Evolutionary conservation across 2,888 invertebrate genomes (phyloP).

Genomic region (Linyphia triangularis): DNA sequence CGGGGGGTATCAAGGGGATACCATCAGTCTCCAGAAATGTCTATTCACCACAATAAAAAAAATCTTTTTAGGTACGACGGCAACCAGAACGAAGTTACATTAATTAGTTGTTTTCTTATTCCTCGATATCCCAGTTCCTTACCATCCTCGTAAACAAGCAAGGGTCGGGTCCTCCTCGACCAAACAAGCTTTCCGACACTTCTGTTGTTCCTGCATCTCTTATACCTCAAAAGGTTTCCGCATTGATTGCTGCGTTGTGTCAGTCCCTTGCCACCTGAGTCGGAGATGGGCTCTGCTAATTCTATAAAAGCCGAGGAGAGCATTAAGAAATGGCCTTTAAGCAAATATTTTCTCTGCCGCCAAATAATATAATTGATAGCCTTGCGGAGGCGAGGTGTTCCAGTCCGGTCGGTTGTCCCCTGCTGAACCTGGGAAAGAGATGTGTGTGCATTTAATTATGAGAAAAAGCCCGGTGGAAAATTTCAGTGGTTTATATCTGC

Average conservation of each 20-base stretch:
- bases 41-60: too few relatives aligned
- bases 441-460: slow-evolving; percentile 61
- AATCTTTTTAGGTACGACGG: too few relatives aligned
- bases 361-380: slow-evolving; percentile 70
- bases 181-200: slow-evolving; percentile 41
- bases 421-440: not conserved
- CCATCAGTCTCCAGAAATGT: too few relatives aligned
- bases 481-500: not conserved
- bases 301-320: slow-evolving; percentile 70
- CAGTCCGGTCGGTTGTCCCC: too few relatives aligned
- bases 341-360: slow-evolving; percentile 71
- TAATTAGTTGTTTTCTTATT: slow-evolving; percentile 74
- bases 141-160: slow-evolving; percentile 58
- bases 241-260: slow-evolving; percentile 57
- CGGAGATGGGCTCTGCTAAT: slow-evolving; percentile 42
- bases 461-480: slow-evolving; percentile 37
- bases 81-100: slow-evolving; percentile 43
- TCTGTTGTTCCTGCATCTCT: slow-evolving; percentile 15
- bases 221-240: slow-evolving; percentile 15
- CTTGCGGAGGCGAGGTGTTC: not conserved
- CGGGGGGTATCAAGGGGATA: too few relatives aligned
- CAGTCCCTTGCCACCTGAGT: slow-evolving; percentile 49
- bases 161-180: slow-evolving; percentile 25
- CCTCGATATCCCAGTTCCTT: slow-evolving; percentile 1
- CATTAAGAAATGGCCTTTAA: slow-evolving; percentile 74